phyloP scores from a whole-genome alignment of 2,888 invertebrate genomes.

The Heliconius ismenius region DNA sequence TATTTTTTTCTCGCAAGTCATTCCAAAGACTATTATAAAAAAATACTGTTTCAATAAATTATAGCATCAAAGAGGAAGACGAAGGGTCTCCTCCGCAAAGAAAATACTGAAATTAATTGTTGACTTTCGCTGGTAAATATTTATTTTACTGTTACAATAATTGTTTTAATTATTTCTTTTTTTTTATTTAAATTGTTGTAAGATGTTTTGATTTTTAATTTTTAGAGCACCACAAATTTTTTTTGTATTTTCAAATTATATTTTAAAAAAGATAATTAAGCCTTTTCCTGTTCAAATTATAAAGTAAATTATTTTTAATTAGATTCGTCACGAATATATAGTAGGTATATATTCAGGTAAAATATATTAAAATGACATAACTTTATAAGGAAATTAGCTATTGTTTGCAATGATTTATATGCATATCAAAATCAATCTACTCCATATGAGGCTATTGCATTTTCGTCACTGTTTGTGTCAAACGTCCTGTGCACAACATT shows the following conservation, averaged over 20 bases:
- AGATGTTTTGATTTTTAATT: background rate
- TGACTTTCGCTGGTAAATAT: constrained; percentile 58
- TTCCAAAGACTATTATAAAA: constrained; percentile 1
- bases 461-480: constrained; percentile 35
- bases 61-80: constrained; percentile 1
- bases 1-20: constrained; percentile 9
- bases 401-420: constrained; percentile 36
- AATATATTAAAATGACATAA: background rate
- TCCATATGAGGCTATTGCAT: constrained; percentile 36
- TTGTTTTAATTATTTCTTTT: constrained; percentile 14
- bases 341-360: background rate
- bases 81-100: background rate
- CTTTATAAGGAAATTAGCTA: constrained; percentile 15
- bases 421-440: constrained; percentile 35
- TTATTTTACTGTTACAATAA: constrained; percentile 54
- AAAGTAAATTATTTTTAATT: background rate
- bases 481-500: constrained; percentile 30
- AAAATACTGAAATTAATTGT: constrained; percentile 48
- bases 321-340: background rate
- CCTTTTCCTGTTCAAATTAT: background rate
- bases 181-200: background rate
- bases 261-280: background rate
- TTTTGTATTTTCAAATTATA: background rate
- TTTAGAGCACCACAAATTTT: background rate
- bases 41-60: constrained; percentile 9